Base-by-base conservation (phyloP, 2,797 vertebrate genomes). In the Borostomias antarcticus region DNA sequence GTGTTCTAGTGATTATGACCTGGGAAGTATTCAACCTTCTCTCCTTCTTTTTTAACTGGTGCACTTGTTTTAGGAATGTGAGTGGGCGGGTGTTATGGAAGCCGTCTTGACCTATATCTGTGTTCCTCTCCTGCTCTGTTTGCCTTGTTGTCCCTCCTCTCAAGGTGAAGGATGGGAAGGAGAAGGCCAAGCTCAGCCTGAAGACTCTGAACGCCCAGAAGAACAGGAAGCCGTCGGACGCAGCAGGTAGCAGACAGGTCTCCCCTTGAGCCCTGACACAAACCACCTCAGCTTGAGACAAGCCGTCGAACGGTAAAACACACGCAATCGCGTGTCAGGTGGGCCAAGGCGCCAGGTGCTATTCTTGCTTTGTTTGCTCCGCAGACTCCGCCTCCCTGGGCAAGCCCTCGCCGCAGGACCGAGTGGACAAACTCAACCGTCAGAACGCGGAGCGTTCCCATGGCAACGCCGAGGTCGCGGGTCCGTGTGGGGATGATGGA, bases 391-490 rank as follows among this genome's bases (percentile, higher is more conserved):
- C 79, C 40, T 68, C 78, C 48, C 82, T 87, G 66, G 89, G 79
- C 23, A 88, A 76, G 33, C 82, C 89, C 0, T 82, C 68, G 35
- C 88, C 74, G 60, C 91, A 87, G 58, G 89, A 92, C 73, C 89
- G 92, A 35, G 73, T 96, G 63, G 86, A 93, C 63, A 89, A 94
- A 52, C 91, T 94, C 78, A 95, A 95, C 88, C 80, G 90, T 80
- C 92, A 96, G 89, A 96, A 96, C 86, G 25, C 70, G 1, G 85
- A 87, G 58, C 72, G 83, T 69, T 89, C 74, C 53, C 77, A 82
- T 17, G 75, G 70, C 63, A 81, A 72, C 15, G 1, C 53, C 0
- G 84, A 84, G 25, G 64, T 72, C 1, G 84, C 80, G 9, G 29
- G 35, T n/a, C 15, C 78, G 78, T 30, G 64, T 51, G 29, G 26